Conservation (phyloP, 2,113 vertebrate species). For the Gulo gulo region DNA sequence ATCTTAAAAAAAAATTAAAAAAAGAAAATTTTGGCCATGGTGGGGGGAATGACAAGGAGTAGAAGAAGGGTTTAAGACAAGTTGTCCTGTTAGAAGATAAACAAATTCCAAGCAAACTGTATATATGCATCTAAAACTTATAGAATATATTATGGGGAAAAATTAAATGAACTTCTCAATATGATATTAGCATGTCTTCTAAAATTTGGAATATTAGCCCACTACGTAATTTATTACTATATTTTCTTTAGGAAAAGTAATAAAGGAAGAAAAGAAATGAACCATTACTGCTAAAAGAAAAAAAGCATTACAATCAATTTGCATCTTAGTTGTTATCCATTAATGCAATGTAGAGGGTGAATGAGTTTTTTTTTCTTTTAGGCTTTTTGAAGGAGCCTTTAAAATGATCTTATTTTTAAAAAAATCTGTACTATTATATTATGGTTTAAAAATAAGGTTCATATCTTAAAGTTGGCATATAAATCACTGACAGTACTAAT, state of each 20-base stretch:
- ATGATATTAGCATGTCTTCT: background rate
- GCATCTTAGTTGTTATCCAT: background rate
- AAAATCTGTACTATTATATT: background rate
- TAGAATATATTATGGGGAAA: conserved; percentile 18
- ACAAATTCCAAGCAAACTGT: background rate
- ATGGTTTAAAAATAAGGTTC: conserved; percentile 9
- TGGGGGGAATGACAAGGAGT: background rate
- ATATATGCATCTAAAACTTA: background rate
- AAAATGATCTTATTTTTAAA: background rate
- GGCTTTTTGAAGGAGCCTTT: background rate
- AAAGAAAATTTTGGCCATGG: no score
- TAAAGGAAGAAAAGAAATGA: conserved; percentile 34
- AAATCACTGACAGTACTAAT: background rate
- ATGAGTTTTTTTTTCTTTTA: background rate
- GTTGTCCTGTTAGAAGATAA: background rate
- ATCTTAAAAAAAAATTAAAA: no score
- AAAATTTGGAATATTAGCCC: conserved; percentile 22
- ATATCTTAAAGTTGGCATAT: background rate
- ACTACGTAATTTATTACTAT: conserved; percentile 13
- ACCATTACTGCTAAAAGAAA: background rate
- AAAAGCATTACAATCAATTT: background rate
- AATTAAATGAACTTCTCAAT: conserved; percentile 37
- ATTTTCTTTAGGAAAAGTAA: conserved; percentile 40
- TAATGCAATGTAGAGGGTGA: background rate
- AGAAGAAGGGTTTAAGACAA: conserved; percentile 22